Base-by-base conservation (phyloP, 2,113 vertebrate species). In the Gasterosteus aculeatus region DNA sequence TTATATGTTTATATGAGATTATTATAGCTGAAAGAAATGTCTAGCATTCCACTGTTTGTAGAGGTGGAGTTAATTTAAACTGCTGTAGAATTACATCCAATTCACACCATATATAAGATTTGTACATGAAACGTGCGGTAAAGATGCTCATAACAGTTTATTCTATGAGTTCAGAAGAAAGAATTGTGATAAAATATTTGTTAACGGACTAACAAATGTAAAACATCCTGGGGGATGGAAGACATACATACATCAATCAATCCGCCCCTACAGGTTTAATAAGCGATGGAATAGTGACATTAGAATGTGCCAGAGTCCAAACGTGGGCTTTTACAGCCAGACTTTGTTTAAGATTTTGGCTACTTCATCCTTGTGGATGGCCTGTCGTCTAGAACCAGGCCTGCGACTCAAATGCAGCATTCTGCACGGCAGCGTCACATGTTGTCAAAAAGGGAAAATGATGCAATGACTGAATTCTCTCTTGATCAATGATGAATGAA, bases 391-490 rank as follows among this genome's bases (percentile, higher is more conserved):
- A 44, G 42, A 44, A 44, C 12, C 42, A 11, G 12, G 15, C 56
- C 70, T 63, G 51, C 61, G 47, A 47, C 46, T 71, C 29, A 85
- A 80, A 59, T 63, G 71, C 73, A 65, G 77, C 56, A 31, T 66
- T 65, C 65, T 76, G 59, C 39, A 73, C 64, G 58, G 69, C 65
- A 77, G 69, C n/a, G 39, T 41, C 73, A 89, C 78, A 60, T 31
- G 38, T 46, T 58, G 66, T 22, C 59, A 83, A 66, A 83, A 80
- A 80, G 53, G 71, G 59, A 66, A 67, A 70, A 69, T 19, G 7
- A 35, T 62, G 64, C 62, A 59, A 63, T 78, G 80, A 82, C 75
- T 75, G 73, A 72, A 59, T 80, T 77, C 35, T 62, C 62, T 82
- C 77, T 64, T 31, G 53, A 15, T 19, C 22, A 26, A 26, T 26